Evolutionary conservation across 2,797 vertebrate species (phyloP).

Genomic region (Hafferia zeledoni): DNA sequence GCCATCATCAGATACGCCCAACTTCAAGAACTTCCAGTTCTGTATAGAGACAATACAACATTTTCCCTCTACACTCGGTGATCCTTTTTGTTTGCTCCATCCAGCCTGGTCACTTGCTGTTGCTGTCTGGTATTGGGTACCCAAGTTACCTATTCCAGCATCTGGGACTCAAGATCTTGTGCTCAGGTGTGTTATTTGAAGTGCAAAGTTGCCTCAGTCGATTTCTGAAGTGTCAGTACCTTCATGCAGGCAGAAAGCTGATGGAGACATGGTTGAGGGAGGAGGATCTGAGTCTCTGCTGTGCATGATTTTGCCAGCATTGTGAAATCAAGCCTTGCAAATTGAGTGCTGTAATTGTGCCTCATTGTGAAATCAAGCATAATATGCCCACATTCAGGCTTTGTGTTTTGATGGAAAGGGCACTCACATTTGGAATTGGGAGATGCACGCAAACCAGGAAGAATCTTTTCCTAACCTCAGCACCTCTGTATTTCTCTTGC

Average conservation of each 20-base stretch:
- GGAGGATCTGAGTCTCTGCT: not conserved
- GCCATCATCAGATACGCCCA: not conserved
- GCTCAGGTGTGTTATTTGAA: accelerated
- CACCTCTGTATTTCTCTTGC: not conserved
- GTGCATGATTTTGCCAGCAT: not conserved
- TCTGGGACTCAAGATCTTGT: no score
- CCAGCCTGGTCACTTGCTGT: not conserved
- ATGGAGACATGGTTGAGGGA: accelerated
- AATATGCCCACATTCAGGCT: not conserved
- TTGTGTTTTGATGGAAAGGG: slow-evolving; percentile 25
- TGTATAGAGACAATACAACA: not conserved
- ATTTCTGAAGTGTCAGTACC: not conserved
- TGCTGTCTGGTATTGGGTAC: not conserved
- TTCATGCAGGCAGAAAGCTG: not conserved
- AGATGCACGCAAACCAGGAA: not conserved
- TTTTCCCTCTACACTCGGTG: not conserved
- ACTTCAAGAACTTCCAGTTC: not conserved
- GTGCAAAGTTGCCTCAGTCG: not conserved
- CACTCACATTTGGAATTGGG: not conserved
- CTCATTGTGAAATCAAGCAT: not conserved
- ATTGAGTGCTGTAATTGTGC: not conserved
- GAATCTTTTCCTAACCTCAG: not conserved
- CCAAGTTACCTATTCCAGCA: not conserved
- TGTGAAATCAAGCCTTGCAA: slow-evolving; percentile 7
- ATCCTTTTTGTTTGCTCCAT: not conserved